phyloP scores from a whole-genome alignment of 2,797 vertebrate species.

The Carcharodon carcharias region DNA sequence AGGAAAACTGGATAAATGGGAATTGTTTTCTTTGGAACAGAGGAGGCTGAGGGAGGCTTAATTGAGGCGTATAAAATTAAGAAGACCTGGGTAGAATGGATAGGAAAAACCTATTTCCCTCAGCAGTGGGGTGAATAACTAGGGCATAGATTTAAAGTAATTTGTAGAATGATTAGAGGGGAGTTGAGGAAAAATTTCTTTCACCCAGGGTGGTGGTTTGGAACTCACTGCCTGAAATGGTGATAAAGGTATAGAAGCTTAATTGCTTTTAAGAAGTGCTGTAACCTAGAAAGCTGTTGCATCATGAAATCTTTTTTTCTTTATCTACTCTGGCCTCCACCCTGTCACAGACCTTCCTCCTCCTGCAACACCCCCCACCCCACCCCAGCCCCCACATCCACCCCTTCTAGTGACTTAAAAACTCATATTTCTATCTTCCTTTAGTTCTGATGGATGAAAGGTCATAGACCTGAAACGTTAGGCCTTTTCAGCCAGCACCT shows the following conservation, averaged over 20 bases:
- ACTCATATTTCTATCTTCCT: too few species aligned
- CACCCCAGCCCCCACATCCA: too few species aligned
- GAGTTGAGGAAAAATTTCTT: neutral
- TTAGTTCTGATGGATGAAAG: too few species aligned
- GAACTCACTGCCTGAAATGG: neutral
- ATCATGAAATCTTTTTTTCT: too few species aligned
- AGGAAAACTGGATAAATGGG: neutral
- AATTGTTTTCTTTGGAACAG: neutral
- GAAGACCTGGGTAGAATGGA: neutral
- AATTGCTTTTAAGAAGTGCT: neutral
- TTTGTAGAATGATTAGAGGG: neutral
- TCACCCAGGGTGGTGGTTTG: neutral
- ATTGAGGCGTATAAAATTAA: neutral
- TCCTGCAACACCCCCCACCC: too few species aligned
- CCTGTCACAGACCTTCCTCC: too few species aligned
- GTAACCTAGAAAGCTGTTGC: too few species aligned
- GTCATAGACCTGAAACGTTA: too few species aligned
- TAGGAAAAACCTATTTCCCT: neutral
- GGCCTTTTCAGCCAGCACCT: neutral
- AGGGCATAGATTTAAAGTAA: neutral
- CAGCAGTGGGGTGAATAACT: neutral
- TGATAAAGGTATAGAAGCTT: neutral
- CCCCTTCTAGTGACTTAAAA: too few species aligned
- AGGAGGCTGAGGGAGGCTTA: neutral
- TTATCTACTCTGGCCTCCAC: too few species aligned